Evolutionary conservation across 2,888 invertebrate species (phyloP).

Genomic region (Branchipolynoe longqiensis): DNA sequence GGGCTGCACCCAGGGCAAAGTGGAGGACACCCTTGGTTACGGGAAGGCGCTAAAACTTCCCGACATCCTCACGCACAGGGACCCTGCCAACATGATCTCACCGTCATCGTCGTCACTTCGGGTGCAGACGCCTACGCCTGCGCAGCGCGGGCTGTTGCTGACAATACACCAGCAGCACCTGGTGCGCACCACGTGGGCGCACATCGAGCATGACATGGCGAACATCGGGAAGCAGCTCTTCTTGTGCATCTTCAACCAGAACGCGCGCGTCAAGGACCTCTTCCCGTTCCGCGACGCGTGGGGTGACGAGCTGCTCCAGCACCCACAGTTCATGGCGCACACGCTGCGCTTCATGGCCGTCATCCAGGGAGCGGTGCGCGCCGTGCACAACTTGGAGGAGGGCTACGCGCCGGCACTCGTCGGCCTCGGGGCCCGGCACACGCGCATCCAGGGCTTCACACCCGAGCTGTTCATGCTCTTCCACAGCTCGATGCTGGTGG

Average conservation of each 20-base stretch:
- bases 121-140: neutral
- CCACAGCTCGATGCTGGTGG: conserved; percentile 32
- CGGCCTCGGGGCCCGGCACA: conserved; percentile 37
- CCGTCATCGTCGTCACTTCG: neutral
- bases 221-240: conserved; percentile 17
- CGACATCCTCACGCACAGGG: no score
- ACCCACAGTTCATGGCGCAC: conserved; percentile 44
- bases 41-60: neutral
- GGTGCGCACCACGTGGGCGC: neutral
- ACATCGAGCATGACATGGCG: conserved; percentile 23
- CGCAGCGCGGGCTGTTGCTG: neutral
- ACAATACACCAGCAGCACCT: neutral
- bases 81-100: no score
- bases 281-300: conserved; percentile 47
- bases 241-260: conserved; percentile 41
- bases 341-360: conserved; percentile 48
- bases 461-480: conserved; percentile 19
- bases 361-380: conserved; percentile 3
- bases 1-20: conserved; percentile 5
- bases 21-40: neutral
- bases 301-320: conserved; percentile 6
- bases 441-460: conserved; percentile 8
- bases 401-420: conserved; percentile 18
- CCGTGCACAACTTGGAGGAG: conserved; percentile 14
- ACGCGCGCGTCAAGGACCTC: conserved; percentile 2